phyloP scores from a whole-genome alignment of 2,113 vertebrate species.

The Aptenodytes forsteri region DNA sequence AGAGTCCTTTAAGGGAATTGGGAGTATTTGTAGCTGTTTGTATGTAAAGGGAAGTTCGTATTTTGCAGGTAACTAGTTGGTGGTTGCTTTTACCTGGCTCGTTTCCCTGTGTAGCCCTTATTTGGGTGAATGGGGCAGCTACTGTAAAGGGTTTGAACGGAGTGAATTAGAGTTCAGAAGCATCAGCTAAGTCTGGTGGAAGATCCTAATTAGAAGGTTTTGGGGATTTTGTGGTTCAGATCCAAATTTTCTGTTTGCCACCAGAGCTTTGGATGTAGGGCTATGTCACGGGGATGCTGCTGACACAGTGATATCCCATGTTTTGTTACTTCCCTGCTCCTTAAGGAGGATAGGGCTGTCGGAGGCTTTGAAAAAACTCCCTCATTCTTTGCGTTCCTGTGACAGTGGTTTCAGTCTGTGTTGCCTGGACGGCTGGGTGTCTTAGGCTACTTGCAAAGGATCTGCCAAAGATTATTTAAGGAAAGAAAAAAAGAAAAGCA shows the following conservation, averaged over 20 bases:
- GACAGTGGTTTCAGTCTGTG: not conserved
- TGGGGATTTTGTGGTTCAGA: not conserved
- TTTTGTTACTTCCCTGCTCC: not conserved
- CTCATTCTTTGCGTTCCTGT: not conserved
- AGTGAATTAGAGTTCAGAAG: not conserved
- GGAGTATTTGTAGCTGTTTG: not conserved
- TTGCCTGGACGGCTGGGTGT: not conserved
- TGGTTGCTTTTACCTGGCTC: not conserved
- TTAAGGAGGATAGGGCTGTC: not conserved
- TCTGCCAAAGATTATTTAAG: not conserved
- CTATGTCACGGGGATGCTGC: not conserved
- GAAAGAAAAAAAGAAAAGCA: not conserved
- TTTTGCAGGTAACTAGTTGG: not conserved
- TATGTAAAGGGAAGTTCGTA: not conserved
- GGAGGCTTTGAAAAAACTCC: not conserved
- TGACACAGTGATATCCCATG: not conserved
- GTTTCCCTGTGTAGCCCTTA: not conserved
- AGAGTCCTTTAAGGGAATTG: not conserved
- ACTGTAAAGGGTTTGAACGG: not conserved
- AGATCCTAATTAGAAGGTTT: not conserved
- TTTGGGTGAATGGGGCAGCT: not conserved
- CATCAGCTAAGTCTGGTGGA: not conserved
- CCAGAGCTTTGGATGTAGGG: not conserved
- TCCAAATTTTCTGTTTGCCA: not conserved
- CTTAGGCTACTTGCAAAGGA: not conserved